Percentiles rank a stretch among this genome's conserved stretches.
Evolutionary conservation across 2,797 vertebrate genomes (phyloP).

Genomic region (Neostethus bicornis): DNA sequence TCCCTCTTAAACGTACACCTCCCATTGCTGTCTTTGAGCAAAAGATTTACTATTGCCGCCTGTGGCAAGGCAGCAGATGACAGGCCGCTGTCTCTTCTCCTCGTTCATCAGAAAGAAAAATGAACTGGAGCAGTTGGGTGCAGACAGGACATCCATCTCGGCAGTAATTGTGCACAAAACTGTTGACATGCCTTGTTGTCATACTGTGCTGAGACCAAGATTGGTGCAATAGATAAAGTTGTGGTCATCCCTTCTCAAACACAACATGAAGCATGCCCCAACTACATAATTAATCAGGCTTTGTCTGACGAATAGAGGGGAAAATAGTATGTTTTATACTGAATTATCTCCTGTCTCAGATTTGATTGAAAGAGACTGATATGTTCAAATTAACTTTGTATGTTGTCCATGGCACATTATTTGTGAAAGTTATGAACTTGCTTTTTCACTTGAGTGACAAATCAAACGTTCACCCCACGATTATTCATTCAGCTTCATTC

Average conservation of each 20-base stretch:
- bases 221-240: conserved; percentile 36
- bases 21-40: conserved; percentile 45
- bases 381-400: no score
- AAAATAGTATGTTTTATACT: neutral
- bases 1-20: conserved; percentile 1
- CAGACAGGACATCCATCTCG: conserved; percentile 71
- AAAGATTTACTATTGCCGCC: conserved; percentile 67
- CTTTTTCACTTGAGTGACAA: no score
- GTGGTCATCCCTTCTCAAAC: conserved; percentile 32
- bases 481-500: no score
- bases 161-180: conserved; percentile 71
- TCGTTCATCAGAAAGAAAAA: conserved; percentile 75
- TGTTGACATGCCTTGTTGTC: conserved; percentile 57
- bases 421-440: no score
- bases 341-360: conserved; percentile 8
- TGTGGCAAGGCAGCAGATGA: conserved; percentile 55
- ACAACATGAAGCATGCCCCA: conserved; percentile 19
- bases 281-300: conserved; percentile 35
- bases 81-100: conserved; percentile 62
- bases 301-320: conserved; percentile 25
- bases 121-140: conserved; percentile 58
- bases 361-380: neutral
- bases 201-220: conserved; percentile 30
- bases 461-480: no score
- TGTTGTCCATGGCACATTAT: no score